phyloP scores from a whole-genome alignment of 2,797 vertebrate genomes.

The Zalophus californianus region DNA sequence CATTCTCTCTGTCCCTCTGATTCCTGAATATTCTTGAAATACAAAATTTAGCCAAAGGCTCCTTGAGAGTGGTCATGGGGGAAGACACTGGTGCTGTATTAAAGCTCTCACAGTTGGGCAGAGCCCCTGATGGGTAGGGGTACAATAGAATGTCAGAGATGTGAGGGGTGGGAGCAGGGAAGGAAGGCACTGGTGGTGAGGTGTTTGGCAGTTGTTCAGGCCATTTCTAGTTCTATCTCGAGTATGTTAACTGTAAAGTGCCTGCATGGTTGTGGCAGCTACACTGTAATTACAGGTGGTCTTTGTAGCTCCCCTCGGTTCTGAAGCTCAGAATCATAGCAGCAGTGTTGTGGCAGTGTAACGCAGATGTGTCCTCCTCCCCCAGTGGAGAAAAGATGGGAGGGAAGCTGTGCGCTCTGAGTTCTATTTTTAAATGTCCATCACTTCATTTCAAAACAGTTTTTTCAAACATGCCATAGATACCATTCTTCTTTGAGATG shows the following conservation, averaged over 20 bases:
- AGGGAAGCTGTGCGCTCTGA: constrained; percentile 28
- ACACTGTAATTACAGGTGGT: not conserved
- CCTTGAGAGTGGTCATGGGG: not conserved
- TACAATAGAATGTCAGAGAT: not conserved
- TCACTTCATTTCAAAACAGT: constrained; percentile 83
- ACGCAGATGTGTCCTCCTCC: constrained; percentile 63
- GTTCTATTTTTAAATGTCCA: constrained; percentile 83
- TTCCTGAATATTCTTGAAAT: constrained; percentile 23
- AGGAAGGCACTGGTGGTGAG: not conserved
- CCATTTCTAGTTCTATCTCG: not conserved
- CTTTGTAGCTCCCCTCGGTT: constrained; percentile 25
- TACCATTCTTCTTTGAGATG: constrained; percentile 82
- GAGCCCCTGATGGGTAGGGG: not conserved
- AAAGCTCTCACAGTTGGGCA: not conserved
- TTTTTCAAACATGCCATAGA: constrained; percentile 83
- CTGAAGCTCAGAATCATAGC: constrained; percentile 48
- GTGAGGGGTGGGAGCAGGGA: not conserved
- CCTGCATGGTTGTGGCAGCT: not conserved
- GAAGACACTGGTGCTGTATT: not conserved
- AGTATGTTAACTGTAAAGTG: not conserved
- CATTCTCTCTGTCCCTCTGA: not conserved
- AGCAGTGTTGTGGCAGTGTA: constrained; percentile 39
- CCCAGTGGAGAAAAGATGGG: constrained; percentile 14
- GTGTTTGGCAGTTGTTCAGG: not conserved
- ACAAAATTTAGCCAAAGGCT: not conserved